Evolutionary conservation across 2,888 invertebrate species (phyloP).

Genomic region (Prenolepis imparis): DNA sequence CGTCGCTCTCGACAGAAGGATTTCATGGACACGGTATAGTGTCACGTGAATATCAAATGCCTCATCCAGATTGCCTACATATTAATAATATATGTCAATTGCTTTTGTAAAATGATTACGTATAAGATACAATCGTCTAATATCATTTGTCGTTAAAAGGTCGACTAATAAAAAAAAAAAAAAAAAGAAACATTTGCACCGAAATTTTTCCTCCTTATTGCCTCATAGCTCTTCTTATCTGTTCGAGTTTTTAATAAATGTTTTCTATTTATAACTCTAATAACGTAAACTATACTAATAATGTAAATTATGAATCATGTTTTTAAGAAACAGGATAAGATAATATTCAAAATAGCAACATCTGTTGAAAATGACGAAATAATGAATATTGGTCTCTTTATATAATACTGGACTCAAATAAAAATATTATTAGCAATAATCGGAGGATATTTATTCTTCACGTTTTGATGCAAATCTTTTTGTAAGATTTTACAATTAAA

Average conservation of each 20-base stretch:
- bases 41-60: constrained; percentile 10
- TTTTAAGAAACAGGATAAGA: constrained; percentile 2
- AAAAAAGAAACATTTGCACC: not conserved
- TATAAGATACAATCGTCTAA: not conserved
- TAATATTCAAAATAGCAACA: not conserved
- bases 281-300: not conserved
- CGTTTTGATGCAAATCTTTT: not conserved
- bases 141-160: not conserved
- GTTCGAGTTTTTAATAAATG: not conserved
- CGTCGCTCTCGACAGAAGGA: not conserved
- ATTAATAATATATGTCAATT: not conserved
- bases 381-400: no score
- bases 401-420: no score
- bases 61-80: not conserved
- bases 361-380: not conserved
- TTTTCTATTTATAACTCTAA: not conserved
- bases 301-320: not conserved
- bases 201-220: not conserved
- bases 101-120: not conserved
- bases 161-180: not conserved
- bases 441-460: no score
- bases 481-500: not conserved
- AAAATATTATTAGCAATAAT: no score
- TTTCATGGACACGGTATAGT: not conserved
- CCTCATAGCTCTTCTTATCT: not conserved